These are phyloP conservation scores for Sparus aurata DNA, from an alignment of 2,797 vertebrate species.

Conservation along the genomic window DNA sequence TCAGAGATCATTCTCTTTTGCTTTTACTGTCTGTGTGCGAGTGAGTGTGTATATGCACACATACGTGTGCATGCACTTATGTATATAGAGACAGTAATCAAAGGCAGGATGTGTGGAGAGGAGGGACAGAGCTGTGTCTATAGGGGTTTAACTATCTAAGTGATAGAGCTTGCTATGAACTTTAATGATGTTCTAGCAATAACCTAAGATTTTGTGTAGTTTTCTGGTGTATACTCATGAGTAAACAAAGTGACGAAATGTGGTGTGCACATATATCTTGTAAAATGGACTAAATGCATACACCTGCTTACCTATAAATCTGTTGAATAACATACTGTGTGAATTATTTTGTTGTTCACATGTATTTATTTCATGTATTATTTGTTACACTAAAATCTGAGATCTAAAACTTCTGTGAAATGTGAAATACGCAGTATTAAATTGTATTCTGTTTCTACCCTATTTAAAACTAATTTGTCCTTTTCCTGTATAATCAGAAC, in stretches of 20 bases:
- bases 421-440: background rate
- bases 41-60: background rate
- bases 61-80: background rate
- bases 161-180: conserved; percentile 6
- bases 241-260: background rate
- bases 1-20: conserved; percentile 29
- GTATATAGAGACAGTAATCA: conserved; percentile 30
- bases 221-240: background rate
- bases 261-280: background rate
- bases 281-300: background rate
- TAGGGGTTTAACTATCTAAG: conserved; percentile 40
- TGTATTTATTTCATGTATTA: background rate
- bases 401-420: background rate
- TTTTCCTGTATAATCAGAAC: conserved; percentile 85
- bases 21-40: conserved; percentile 4
- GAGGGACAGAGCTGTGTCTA: conserved; percentile 6
- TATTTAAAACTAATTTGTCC: background rate
- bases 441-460: background rate
- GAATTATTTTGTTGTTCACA: background rate
- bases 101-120: conserved; percentile 33
- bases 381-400: background rate
- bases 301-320: background rate
- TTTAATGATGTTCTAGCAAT: conserved; percentile 27
- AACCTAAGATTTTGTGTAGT: background rate
- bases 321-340: background rate